A percentile compares a stretch with the other conserved stretches of the same genome.
These are phyloP conservation scores for Zygaena filipendulae DNA, from an alignment of 2,888 invertebrate genomes.

Conservation along the genomic window DNA sequence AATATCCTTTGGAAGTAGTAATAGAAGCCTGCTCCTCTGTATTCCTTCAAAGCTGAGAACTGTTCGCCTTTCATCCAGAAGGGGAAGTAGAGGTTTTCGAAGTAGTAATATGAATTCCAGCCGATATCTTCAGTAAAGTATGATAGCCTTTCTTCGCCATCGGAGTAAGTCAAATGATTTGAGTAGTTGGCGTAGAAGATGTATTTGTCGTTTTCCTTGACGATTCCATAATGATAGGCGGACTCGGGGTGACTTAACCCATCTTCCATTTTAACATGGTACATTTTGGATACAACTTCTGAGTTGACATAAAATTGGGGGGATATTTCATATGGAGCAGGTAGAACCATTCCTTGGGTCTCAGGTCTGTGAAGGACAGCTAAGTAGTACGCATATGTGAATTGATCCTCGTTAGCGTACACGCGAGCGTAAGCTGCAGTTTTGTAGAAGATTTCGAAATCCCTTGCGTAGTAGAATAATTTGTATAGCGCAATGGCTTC, in stretches of 20 bases:
- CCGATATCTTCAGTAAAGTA: slow-evolving; percentile 80
- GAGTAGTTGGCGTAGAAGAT: slow-evolving; percentile 71
- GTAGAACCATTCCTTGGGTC: slow-evolving; percentile 66
- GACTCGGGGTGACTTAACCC: slow-evolving; percentile 30
- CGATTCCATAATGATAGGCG: slow-evolving; percentile 41
- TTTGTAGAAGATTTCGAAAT: slow-evolving; percentile 70
- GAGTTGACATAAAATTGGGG: slow-evolving; percentile 73
- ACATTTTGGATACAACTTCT: slow-evolving; percentile 57
- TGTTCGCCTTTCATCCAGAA: slow-evolving; percentile 71
- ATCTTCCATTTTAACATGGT: slow-evolving; percentile 46
- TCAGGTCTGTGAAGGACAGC: slow-evolving; percentile 70
- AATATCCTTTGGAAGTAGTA: slow-evolving; percentile 74
- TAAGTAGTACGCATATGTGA: slow-evolving; percentile 70
- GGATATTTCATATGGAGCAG: slow-evolving; percentile 75
- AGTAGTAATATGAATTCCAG: slow-evolving; percentile 74
- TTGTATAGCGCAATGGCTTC: slow-evolving; percentile 66
- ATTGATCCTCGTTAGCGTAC: slow-evolving; percentile 71
- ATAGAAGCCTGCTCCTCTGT: slow-evolving; percentile 74
- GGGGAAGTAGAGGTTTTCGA: slow-evolving; percentile 70
- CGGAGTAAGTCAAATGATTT: slow-evolving; percentile 53
- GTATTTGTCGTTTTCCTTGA: slow-evolving; percentile 44
- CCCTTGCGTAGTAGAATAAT: slow-evolving; percentile 68
- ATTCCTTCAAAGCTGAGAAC: slow-evolving; percentile 54
- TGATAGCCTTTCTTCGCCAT: slow-evolving; percentile 68
- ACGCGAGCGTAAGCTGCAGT: slow-evolving; percentile 67